phyloP scores from a whole-genome alignment of 2,888 invertebrate species.

The Lithodes maja region DNA sequence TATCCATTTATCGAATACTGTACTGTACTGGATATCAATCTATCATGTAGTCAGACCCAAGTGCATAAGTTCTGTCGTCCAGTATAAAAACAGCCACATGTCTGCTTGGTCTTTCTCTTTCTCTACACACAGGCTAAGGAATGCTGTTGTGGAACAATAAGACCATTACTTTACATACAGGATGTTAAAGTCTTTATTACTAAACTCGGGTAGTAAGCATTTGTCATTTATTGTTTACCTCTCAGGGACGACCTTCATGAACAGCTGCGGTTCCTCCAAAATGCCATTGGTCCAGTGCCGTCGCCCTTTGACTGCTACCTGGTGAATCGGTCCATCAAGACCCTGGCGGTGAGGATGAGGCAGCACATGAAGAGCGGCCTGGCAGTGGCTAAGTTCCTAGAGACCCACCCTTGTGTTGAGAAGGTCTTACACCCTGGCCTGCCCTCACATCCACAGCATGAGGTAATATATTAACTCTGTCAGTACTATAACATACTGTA shows the following conservation, averaged over 20 bases:
- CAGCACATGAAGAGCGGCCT: slow-evolving; percentile 88
- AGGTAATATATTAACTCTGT: slow-evolving; percentile 72
- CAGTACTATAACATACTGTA: too few species aligned
- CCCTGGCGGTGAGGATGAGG: slow-evolving; percentile 92
- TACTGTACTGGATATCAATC: too few species aligned
- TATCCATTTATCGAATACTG: too few species aligned
- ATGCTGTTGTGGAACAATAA: too few species aligned
- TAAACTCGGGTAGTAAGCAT: too few species aligned
- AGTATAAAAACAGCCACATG: too few species aligned
- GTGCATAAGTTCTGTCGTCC: too few species aligned
- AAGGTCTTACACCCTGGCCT: slow-evolving; percentile 91
- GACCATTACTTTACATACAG: too few species aligned
- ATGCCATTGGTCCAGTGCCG: slow-evolving; percentile 93
- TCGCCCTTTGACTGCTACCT: slow-evolving; percentile 97
- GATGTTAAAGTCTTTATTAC: too few species aligned
- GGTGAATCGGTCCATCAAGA: slow-evolving; percentile 95
- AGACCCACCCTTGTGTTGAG: slow-evolving; percentile 85
- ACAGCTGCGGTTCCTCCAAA: slow-evolving; percentile 88
- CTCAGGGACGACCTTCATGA: slow-evolving; percentile 82
- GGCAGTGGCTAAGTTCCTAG: slow-evolving; percentile 86
- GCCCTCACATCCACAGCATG: slow-evolving; percentile 89
- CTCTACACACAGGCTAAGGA: too few species aligned
- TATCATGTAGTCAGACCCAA: too few species aligned
- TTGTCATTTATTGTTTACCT: not conserved
- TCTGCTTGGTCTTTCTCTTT: too few species aligned